phyloP scores from a whole-genome alignment of 2,888 invertebrate species.

The Drosophila melanosoma region DNA sequence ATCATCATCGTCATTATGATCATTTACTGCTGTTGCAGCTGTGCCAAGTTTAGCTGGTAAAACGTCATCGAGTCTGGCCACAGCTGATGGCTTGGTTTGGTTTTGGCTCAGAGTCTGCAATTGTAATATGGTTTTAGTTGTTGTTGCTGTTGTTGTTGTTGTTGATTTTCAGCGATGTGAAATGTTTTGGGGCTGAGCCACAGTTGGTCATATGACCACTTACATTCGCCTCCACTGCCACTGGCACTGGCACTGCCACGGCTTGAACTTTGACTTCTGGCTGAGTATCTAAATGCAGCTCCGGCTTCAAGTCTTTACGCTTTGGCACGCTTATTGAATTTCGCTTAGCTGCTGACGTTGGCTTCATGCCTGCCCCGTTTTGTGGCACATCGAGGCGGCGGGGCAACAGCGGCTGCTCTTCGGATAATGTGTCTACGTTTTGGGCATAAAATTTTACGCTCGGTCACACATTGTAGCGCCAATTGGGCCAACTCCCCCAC shows the following conservation, averaged over 20 bases:
- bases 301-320: slow-evolving; percentile 51
- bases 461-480: slow-evolving; percentile 24
- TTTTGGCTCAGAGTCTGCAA: slow-evolving; percentile 49
- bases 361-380: slow-evolving; percentile 24
- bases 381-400: slow-evolving; percentile 67
- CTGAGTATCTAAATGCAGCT: slow-evolving; percentile 25
- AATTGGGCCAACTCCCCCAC: slow-evolving; percentile 1
- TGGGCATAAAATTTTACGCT: slow-evolving; percentile 66
- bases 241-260: slow-evolving; percentile 12
- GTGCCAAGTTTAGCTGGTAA: slow-evolving; percentile 58
- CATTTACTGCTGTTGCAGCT: slow-evolving; percentile 26
- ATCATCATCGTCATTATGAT: neutral
- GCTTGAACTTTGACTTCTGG: slow-evolving; percentile 43
- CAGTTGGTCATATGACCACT: slow-evolving; percentile 33
- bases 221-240: slow-evolving; percentile 31
- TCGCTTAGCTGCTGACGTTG: slow-evolving; percentile 58
- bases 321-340: slow-evolving; percentile 73
- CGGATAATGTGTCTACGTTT: slow-evolving; percentile 71
- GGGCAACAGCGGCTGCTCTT: slow-evolving; percentile 69
- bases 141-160: slow-evolving; percentile 6
- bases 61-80: slow-evolving; percentile 62
- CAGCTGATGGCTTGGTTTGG: slow-evolving; percentile 58
- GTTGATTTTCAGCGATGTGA: slow-evolving; percentile 3
- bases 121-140: slow-evolving; percentile 51
- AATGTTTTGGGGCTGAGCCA: slow-evolving; percentile 1